phyloP scores from a whole-genome alignment of 2,113 vertebrate species.

The Clarias macrocephalus region DNA sequence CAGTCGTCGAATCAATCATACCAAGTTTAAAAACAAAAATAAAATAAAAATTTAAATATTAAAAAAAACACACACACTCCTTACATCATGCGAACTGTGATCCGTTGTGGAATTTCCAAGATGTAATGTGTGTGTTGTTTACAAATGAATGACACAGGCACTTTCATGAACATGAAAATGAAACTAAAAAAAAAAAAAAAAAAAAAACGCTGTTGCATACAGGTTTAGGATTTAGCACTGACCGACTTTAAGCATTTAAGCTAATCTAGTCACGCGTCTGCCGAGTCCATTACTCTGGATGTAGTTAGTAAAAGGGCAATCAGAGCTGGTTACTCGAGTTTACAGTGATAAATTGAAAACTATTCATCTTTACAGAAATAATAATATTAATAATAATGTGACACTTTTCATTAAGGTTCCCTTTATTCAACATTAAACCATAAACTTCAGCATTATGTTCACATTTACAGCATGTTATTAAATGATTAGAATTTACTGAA shows the following conservation, averaged over 20 bases:
- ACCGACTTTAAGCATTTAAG: not conserved
- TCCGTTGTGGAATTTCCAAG: conserved; percentile 52
- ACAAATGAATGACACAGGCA: conserved; percentile 73
- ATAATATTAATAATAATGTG: not conserved
- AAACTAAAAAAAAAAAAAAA: not conserved
- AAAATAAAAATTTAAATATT: conserved; percentile 69
- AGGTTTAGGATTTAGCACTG: conserved; percentile 3
- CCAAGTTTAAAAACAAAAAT: conserved; percentile 58
- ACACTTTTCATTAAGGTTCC: not conserved
- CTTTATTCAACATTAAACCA: conserved; percentile 6
- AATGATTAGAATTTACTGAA: not conserved
- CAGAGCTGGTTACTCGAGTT: not conserved
- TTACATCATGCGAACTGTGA: conserved; percentile 62
- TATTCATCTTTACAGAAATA: not conserved
- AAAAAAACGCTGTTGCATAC: conserved; percentile 67
- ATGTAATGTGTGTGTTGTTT: conserved; percentile 43
- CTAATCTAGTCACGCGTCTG: not conserved
- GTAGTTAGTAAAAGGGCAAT: not conserved
- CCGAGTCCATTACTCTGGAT: not conserved
- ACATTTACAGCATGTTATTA: not conserved
- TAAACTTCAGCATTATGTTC: not conserved
- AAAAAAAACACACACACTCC: conserved; percentile 71
- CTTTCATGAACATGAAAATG: conserved; percentile 63
- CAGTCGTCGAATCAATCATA: conserved; percentile 40
- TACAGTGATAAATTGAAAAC: not conserved